A percentile compares a stretch with the other conserved stretches of the same genome.
phyloP scores from a whole-genome alignment of 2,888 invertebrate genomes.

The Pocota personata region DNA sequence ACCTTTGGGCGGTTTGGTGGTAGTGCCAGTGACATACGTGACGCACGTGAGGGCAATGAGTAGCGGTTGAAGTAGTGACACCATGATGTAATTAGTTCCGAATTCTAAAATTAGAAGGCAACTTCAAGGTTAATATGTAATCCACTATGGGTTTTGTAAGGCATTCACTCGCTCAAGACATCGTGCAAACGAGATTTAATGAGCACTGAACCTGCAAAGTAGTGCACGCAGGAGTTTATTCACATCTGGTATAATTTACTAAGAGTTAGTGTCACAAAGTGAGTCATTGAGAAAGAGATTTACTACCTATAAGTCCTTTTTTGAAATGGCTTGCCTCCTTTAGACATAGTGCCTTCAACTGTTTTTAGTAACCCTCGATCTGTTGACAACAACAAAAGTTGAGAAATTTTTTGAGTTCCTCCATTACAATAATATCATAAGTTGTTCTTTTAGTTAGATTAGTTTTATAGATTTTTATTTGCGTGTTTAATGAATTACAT shows the following conservation, averaged over 20 bases:
- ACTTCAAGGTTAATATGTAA: conserved; percentile 17
- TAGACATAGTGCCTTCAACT: too few species aligned
- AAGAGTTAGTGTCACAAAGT: not conserved
- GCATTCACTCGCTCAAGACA: not conserved
- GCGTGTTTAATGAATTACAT: too few species aligned
- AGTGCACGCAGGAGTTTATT: not conserved
- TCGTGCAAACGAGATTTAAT: not conserved
- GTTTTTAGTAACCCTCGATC: too few species aligned
- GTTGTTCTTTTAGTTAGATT: too few species aligned
- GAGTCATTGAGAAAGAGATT: not conserved
- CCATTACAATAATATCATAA: too few species aligned
- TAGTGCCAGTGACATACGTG: conserved; percentile 20
- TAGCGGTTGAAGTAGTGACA: conserved; percentile 45
- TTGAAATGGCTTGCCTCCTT: too few species aligned
- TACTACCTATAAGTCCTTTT: too few species aligned
- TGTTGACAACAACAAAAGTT: too few species aligned
- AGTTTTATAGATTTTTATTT: too few species aligned
- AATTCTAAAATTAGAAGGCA: conserved; percentile 22
- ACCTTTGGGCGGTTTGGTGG: conserved; percentile 48
- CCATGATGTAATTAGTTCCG: not conserved
- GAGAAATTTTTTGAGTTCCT: too few species aligned
- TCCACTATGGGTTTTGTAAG: not conserved
- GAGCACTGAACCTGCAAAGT: not conserved
- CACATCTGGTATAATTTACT: not conserved
- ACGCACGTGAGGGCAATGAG: conserved; percentile 38